phyloP scores from a whole-genome alignment of 2,888 invertebrate genomes.

The Nebria brevicollis region DNA sequence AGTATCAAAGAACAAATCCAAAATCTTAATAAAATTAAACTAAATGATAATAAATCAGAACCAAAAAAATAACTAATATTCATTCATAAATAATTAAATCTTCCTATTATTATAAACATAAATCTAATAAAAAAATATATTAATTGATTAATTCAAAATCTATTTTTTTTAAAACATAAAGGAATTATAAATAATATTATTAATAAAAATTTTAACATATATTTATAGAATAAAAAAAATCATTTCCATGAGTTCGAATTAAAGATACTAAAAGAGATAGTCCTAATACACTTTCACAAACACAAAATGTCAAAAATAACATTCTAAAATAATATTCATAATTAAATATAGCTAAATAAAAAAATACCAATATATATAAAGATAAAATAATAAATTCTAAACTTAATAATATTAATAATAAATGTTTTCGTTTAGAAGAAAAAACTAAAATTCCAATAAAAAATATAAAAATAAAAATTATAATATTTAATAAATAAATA shows the following conservation, averaged over 20 bases:
- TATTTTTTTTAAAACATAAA: not conserved
- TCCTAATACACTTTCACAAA: conserved; percentile 73
- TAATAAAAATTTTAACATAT: conserved; percentile 22
- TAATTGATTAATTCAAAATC: not conserved
- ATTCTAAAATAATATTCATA: conserved; percentile 69
- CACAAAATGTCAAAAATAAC: conserved; percentile 71
- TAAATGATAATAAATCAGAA: too few relatives aligned
- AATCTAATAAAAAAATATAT: too few relatives aligned
- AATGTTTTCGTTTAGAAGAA: conserved; percentile 69
- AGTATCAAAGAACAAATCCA: too few relatives aligned
- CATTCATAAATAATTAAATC: too few relatives aligned
- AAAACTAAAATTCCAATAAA: conserved; percentile 66
- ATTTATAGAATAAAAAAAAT: conserved; percentile 21
- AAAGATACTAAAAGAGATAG: conserved; percentile 68
- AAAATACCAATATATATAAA: conserved; percentile 66
- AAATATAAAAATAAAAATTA: conserved; percentile 65
- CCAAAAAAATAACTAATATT: too few relatives aligned
- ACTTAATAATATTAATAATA: conserved; percentile 69
- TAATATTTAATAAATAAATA: conserved; percentile 62
- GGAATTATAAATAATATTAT: conserved; percentile 22
- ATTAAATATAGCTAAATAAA: conserved; percentile 63
- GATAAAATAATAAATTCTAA: conserved; percentile 71
- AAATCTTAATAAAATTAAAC: too few relatives aligned
- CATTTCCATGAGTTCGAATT: conserved; percentile 24
- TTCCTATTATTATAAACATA: too few relatives aligned